Evolutionary conservation across 2,888 invertebrate genomes (phyloP).

Genomic region (Harmothoe impar): DNA sequence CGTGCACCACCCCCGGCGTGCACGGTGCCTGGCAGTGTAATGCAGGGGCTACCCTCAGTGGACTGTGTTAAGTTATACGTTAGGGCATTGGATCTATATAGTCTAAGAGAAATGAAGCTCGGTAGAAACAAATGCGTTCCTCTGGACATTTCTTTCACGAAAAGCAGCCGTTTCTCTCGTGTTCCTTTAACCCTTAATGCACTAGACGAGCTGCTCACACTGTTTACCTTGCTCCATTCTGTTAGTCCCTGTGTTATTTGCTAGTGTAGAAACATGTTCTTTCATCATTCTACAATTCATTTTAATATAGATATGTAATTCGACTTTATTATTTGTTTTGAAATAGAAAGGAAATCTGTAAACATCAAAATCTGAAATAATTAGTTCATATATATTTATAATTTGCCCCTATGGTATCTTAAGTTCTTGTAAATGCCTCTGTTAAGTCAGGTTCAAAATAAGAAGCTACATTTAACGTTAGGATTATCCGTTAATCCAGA

Average conservation of each 20-base stretch:
- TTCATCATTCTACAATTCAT: not conserved
- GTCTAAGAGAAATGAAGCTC: not conserved
- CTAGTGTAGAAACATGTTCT: not conserved
- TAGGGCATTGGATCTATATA: not conserved
- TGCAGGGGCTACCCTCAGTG: not conserved
- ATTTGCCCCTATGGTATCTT: too few relatives aligned
- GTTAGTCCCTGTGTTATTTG: slow-evolving; percentile 12
- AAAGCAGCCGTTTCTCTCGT: slow-evolving; percentile 3
- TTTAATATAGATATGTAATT: too few relatives aligned
- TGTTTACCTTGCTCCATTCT: slow-evolving; percentile 24
- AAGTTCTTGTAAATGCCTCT: too few relatives aligned
- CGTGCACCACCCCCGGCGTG: not conserved
- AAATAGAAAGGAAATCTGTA: too few relatives aligned
- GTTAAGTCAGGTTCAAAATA: too few relatives aligned
- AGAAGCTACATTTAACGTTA: too few relatives aligned
- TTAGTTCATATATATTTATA: too few relatives aligned
- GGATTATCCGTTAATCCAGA: too few relatives aligned
- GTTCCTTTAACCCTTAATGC: not conserved
- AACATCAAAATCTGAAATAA: too few relatives aligned
- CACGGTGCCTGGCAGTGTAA: not conserved
- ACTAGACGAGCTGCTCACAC: not conserved
- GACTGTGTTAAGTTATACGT: not conserved
- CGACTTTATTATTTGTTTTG: too few relatives aligned
- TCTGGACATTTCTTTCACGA: not conserved
- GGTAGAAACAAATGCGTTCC: not conserved